Conservation (phyloP, 2,888 invertebrate species). For the Flexamia atlantica region DNA sequence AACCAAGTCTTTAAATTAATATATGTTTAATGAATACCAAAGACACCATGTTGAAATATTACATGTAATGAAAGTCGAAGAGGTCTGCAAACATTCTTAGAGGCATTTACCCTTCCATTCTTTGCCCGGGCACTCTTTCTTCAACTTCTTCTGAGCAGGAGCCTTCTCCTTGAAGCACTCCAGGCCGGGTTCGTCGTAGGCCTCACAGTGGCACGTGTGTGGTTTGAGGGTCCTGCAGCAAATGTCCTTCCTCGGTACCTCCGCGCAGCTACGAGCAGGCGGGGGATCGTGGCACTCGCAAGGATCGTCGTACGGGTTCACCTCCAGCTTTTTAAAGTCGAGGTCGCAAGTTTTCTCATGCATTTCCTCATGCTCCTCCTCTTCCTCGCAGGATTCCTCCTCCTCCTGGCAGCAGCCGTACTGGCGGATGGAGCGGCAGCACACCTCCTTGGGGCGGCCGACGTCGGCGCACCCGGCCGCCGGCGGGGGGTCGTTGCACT, state of each 20-base stretch:
- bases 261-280: constrained; percentile 3
- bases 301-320: constrained; percentile 50
- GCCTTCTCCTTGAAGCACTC: constrained; percentile 40
- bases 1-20: neutral
- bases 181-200: constrained; percentile 32
- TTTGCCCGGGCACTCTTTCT: neutral
- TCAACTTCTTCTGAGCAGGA: neutral
- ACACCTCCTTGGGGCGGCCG: constrained; percentile 21
- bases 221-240: constrained; percentile 19
- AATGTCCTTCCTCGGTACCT: neutral
- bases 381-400: constrained; percentile 20
- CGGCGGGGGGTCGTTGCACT: constrained; percentile 31
- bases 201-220: constrained; percentile 25
- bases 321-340: constrained; percentile 45
- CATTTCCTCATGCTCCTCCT: neutral
- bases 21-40: neutral
- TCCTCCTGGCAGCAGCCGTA: constrained; percentile 36
- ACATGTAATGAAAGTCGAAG: neutral
- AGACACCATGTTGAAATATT: constrained; percentile 4
- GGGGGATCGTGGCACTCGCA: constrained; percentile 42
- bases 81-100: neutral
- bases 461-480: constrained; percentile 25
- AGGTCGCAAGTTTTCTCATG: constrained; percentile 29
- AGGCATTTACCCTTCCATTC: constrained; percentile 40
- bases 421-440: constrained; percentile 21